phyloP scores from a whole-genome alignment of 2,797 vertebrate species.

The Ctenopoma multispine region DNA sequence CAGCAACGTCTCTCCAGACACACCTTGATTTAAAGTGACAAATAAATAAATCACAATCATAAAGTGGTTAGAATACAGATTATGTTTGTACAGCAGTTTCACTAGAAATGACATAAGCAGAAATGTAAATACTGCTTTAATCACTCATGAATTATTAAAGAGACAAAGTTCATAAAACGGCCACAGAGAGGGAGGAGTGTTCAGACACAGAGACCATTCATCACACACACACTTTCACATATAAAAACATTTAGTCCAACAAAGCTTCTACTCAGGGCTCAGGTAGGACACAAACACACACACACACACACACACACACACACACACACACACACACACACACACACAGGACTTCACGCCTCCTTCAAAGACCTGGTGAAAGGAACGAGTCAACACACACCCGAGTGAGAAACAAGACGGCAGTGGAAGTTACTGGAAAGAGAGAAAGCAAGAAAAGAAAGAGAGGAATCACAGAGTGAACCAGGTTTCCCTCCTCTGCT shows the following conservation, averaged over 20 bases:
- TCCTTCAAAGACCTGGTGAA: constrained; percentile 33
- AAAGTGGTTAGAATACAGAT: not conserved
- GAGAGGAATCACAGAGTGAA: not conserved
- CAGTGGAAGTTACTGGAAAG: constrained; percentile 61
- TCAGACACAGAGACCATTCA: constrained; percentile 33
- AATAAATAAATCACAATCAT: not conserved
- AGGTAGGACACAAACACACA: constrained; percentile 4
- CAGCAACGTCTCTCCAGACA: not conserved
- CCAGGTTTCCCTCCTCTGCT: constrained; percentile 3
- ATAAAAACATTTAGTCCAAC: constrained; percentile 41
- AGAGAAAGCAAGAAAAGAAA: constrained; percentile 18
- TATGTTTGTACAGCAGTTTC: not conserved
- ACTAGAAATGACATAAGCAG: constrained; percentile 2
- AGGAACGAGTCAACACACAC: constrained; percentile 54
- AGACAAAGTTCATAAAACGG: constrained; percentile 12
- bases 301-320: constrained; percentile 26
- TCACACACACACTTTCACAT: constrained; percentile 3
- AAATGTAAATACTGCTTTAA: not conserved
- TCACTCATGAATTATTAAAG: constrained; percentile 39
- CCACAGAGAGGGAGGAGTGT: not conserved
- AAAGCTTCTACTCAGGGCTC: constrained; percentile 18
- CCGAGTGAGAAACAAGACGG: constrained; percentile 58
- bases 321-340: constrained; percentile 18
- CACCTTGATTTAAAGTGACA: not conserved
- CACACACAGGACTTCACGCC: not conserved